Base-by-base conservation (phyloP, 2,888 invertebrate species). In the Xanthia togata region DNA sequence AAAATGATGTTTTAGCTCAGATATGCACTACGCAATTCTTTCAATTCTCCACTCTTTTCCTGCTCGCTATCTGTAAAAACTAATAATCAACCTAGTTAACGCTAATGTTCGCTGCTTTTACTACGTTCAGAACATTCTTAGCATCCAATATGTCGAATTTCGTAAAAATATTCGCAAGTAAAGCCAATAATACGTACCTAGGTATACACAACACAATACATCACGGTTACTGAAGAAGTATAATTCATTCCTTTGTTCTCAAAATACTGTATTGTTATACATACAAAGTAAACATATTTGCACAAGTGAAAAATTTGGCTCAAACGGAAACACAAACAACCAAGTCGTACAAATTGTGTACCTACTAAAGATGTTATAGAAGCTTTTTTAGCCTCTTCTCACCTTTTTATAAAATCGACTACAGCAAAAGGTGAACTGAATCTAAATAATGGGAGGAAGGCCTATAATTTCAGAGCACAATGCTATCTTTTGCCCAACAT, bases 291-390 rank as follows among this genome's bases (percentile, higher is more conserved):
- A 38, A 55, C 20, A 57, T 59, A 73, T 86, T 86, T 86, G 77
- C 62, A 76, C 85, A 86, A 78, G 64, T 86, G 85, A 55, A 67
- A 75, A 63, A 72, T 82, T 73, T 73, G 17, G 67, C 68, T 59
- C 76, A 78, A 70, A 68, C 47, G 47, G 31, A 38, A 63, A 80
- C 70, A 38, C 59, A 69, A 59, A 71, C 62, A 69, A 69, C 63
- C 23, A 68, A 64, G 38, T 57, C n/a, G 41, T 76, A 60, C 69
- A 60, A 31, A 67, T 74, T 17, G 53, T n/a, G 6, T 20, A 57
- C 20, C 20, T 20, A 50, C 41, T 26, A n/a, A 57, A 23, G 14
- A 74, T 11, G 31, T 41, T 63, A 67, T 57, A 57, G 41, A 64
- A 71, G 26, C 38, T 44, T 64, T 63, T 44, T 0, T 20, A 72